A percentile compares a stretch with the other conserved stretches of the same genome.
Conservation (phyloP, 2,888 invertebrate species). For the Drosophila prolongata region DNA sequence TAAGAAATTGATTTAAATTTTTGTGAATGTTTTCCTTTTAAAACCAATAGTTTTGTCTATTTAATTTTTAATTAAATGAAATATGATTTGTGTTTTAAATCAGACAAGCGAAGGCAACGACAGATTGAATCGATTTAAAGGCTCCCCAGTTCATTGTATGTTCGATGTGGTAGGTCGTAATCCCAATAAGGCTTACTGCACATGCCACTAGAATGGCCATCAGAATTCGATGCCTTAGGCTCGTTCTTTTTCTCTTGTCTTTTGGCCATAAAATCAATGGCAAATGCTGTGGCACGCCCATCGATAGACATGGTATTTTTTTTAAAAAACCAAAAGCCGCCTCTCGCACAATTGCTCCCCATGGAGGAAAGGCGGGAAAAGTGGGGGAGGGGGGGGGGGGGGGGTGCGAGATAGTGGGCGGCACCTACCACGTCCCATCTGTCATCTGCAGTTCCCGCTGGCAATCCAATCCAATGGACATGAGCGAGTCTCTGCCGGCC, state of each 20-base stretch:
- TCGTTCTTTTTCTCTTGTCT: not conserved
- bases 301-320: constrained; percentile 28
- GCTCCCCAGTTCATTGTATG: not conserved
- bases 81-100: not conserved
- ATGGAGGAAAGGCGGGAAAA: constrained; percentile 8
- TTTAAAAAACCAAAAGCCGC: constrained; percentile 23
- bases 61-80: too few relatives aligned
- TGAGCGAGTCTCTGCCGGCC: constrained; percentile 37
- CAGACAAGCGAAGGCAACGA: not conserved
- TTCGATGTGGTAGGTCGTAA: constrained; percentile 15
- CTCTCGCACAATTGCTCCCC: constrained; percentile 45
- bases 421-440: constrained; percentile 22
- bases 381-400: constrained; percentile 7
- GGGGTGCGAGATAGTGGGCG: constrained; percentile 3
- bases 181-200: constrained; percentile 10
- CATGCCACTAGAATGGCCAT: constrained; percentile 27
- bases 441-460: constrained; percentile 41
- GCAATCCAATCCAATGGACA: constrained; percentile 33
- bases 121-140: not conserved
- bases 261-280: constrained; percentile 50
- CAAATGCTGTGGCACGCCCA: constrained; percentile 38
- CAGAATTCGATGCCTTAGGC: constrained; percentile 22
- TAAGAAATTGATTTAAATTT: too few relatives aligned
- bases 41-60: too few relatives aligned
- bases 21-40: too few relatives aligned